phyloP scores from a whole-genome alignment of 2,888 invertebrate species.

The Pyralis farinalis region DNA sequence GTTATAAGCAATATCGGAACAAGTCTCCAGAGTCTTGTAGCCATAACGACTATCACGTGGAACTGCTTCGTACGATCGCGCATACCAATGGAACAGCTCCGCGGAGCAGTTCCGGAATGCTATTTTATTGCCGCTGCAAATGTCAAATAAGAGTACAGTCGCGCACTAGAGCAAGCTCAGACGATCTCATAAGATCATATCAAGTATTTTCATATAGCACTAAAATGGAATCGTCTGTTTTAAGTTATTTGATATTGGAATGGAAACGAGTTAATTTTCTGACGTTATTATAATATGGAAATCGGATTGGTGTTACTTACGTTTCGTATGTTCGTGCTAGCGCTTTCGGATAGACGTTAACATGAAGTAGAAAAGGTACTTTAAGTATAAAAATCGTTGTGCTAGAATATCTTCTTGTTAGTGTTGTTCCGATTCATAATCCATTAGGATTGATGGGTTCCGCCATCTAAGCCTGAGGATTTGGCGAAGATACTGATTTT shows the following conservation, averaged over 20 bases:
- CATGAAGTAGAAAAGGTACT: too few relatives aligned
- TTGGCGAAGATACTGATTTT: too few relatives aligned
- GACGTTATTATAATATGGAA: too few relatives aligned
- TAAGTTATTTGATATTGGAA: not conserved
- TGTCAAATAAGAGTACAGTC: not conserved
- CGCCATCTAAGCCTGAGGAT: too few relatives aligned
- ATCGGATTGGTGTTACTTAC: too few relatives aligned
- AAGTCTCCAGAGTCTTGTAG: conserved; percentile 1
- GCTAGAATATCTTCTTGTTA: too few relatives aligned
- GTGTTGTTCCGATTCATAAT: too few relatives aligned
- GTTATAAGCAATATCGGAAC: not conserved
- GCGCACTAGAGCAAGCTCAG: not conserved
- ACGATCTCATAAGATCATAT: not conserved
- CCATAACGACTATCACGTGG: not conserved
- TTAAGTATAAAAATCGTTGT: too few relatives aligned
- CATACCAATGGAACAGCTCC: conserved; percentile 3
- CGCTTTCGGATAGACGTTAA: too few relatives aligned
- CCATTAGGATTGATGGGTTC: too few relatives aligned
- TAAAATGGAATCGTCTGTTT: not conserved
- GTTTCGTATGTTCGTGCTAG: too few relatives aligned
- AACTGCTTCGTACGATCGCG: not conserved
- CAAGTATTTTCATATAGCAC: not conserved
- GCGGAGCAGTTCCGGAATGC: not conserved
- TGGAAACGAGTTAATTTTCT: not conserved
- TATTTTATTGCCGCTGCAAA: conserved; percentile 4